These are phyloP conservation scores for Aldabrachelys gigantea DNA, from an alignment of 2,113 vertebrate species.

Conservation along the genomic window DNA sequence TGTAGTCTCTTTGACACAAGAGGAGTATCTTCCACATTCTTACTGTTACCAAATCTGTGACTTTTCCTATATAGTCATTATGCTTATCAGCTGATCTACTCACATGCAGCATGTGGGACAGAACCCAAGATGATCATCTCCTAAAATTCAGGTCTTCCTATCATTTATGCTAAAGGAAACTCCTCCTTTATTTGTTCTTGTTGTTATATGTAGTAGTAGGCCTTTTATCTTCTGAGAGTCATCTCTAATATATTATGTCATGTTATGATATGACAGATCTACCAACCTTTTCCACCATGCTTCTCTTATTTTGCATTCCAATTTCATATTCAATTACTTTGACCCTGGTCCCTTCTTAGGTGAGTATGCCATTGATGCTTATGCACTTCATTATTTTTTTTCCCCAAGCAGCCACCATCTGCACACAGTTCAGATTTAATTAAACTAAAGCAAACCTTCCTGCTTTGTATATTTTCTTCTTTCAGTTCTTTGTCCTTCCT, in stretches of 20 bases:
- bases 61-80: neutral
- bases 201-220: neutral
- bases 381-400: neutral
- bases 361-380: neutral
- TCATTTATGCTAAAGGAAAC: neutral
- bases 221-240: neutral
- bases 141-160: neutral
- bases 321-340: neutral
- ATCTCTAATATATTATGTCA: fast-evolving
- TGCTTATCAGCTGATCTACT: neutral
- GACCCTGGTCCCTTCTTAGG: neutral
- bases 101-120: neutral
- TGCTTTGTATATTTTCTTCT: neutral
- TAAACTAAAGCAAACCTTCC: neutral
- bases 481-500: neutral
- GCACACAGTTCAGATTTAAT: fast-evolving
- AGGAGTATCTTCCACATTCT: neutral
- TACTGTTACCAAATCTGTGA: neutral
- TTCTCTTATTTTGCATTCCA: fast-evolving
- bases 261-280: neutral
- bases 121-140: neutral
- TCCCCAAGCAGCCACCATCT: neutral
- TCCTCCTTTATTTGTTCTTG: neutral
- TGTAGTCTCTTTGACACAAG: neutral
- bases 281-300: neutral